These are phyloP conservation scores for Chrysolina haemoptera DNA, from an alignment of 2,888 invertebrate genomes.

Conservation along the genomic window DNA sequence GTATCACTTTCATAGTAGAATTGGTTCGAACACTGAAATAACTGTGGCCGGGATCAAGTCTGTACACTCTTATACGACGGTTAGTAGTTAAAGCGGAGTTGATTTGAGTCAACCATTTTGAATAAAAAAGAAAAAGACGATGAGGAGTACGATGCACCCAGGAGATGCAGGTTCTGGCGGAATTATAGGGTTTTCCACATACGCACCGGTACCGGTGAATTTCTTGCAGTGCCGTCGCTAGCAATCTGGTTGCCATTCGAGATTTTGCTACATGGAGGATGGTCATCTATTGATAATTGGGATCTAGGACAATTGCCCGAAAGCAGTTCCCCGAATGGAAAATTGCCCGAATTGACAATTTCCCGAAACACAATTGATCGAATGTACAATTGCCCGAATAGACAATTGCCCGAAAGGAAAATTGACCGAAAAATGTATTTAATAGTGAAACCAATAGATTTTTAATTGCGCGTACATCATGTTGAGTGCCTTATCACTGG, in stretches of 20 bases:
- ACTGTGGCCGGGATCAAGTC: conserved; percentile 4
- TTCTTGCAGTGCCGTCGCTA: not conserved
- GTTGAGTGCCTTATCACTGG: too few species aligned
- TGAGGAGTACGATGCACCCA: conserved; percentile 10
- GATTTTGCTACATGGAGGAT: too few species aligned
- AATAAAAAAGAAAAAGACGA: not conserved
- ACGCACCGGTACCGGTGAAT: not conserved
- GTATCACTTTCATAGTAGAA: not conserved
- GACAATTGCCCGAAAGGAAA: too few species aligned
- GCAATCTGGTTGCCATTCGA: not conserved
- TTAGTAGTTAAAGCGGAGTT: not conserved
- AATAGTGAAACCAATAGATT: too few species aligned
- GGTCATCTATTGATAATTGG: too few species aligned
- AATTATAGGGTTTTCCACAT: not conserved
- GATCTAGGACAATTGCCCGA: too few species aligned
- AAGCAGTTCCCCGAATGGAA: too few species aligned
- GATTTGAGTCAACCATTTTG: not conserved
- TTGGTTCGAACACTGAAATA: not conserved
- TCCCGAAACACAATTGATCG: too few species aligned
- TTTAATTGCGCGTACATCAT: too few species aligned
- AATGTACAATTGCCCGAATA: too few species aligned
- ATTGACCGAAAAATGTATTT: too few species aligned
- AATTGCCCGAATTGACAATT: too few species aligned
- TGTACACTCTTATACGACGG: conserved; percentile 7
- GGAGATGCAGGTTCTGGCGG: conserved; percentile 6